These are phyloP conservation scores for Andricus curvator DNA, from an alignment of 2,888 invertebrate species.

Conservation along the genomic window DNA sequence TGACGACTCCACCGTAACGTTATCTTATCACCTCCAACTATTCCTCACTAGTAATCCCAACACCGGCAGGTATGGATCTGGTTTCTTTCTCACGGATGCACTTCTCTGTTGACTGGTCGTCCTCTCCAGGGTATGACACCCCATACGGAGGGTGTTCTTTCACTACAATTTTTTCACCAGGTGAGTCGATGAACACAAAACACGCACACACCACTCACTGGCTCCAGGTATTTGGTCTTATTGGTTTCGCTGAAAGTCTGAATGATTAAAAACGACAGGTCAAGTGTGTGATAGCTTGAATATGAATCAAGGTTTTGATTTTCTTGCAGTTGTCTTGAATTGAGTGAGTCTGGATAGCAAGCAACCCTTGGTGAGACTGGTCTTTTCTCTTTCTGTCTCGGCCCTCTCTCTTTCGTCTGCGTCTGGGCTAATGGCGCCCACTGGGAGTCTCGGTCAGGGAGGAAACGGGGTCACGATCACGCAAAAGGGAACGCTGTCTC, in stretches of 20 bases:
- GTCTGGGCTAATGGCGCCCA: constrained; percentile 59
- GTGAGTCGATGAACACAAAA: neutral
- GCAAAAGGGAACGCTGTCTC: constrained; percentile 71
- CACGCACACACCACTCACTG: constrained; percentile 2
- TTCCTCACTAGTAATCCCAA: constrained; percentile 42
- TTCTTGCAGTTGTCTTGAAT: neutral
- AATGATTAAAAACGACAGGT: neutral
- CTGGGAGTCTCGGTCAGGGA: constrained; percentile 72
- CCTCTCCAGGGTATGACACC: constrained; percentile 33
- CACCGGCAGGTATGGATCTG: constrained; percentile 20
- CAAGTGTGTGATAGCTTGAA: too few species aligned
- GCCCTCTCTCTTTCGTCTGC: constrained; percentile 51
- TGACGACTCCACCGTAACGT: constrained; percentile 54
- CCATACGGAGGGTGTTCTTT: constrained; percentile 30
- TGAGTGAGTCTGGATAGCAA: neutral
- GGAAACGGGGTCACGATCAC: constrained; percentile 76
- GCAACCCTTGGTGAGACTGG: neutral
- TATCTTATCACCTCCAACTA: constrained; percentile 37
- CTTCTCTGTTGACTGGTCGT: constrained; percentile 3
- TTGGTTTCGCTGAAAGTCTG: neutral
- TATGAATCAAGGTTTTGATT: neutral
- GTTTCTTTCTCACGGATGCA: constrained; percentile 30
- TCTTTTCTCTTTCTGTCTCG: constrained; percentile 44
- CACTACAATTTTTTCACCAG: neutral
- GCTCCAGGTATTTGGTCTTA: neutral